Evolutionary conservation across 2,888 invertebrate genomes (phyloP), one percentile per base, ranked within the genome.

Genomic region (Lysandra coridon): DNA sequence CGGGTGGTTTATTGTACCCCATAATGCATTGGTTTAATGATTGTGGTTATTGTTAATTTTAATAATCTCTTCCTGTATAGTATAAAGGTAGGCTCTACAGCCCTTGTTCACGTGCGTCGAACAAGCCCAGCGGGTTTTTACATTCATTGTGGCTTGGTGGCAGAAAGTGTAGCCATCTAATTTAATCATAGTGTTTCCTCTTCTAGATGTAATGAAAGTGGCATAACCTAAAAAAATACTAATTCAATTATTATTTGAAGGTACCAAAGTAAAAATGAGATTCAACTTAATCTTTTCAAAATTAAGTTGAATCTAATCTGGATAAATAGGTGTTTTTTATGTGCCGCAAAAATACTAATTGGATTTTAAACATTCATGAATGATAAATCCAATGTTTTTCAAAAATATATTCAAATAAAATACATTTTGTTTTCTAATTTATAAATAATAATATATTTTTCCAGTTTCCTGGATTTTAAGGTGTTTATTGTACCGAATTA

Each of bases 71-170:
- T 40, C 40, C n/a, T 30, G 23, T 14, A 78, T 23, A 12, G 78
- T 78, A 7, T 44, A 10, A 2, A 78, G 12, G 17, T 12, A 2
- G 62, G 78, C 78, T 57, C 12, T 37, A 62, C 78, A 78, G 1
- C 78, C 78, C 44, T 78, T 78, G 17, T 17, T 10, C 23, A 40
- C 23, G 12, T 64, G 60, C 40, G 62, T 62, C 23, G 78, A 78
- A 40, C 78, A 78, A 2, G 2, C n/a, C 78, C 78, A 78, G 23
- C 78, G n/a, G 78, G 23, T 40, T 78, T 78, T 78, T 12, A 4
- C 1, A 4, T 64, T 64, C 0, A 3, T 4, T 30, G 30, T 64
- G 4, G 3, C 30, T 12, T 64, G 2, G n/a, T 64, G 12, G 30
- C 4, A 33, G 30, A 64, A 64, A 4, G 64, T 64, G 64, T 30